Conservation (phyloP, 2,113 vertebrate species). For the Ictidomys tridecemlineatus region DNA sequence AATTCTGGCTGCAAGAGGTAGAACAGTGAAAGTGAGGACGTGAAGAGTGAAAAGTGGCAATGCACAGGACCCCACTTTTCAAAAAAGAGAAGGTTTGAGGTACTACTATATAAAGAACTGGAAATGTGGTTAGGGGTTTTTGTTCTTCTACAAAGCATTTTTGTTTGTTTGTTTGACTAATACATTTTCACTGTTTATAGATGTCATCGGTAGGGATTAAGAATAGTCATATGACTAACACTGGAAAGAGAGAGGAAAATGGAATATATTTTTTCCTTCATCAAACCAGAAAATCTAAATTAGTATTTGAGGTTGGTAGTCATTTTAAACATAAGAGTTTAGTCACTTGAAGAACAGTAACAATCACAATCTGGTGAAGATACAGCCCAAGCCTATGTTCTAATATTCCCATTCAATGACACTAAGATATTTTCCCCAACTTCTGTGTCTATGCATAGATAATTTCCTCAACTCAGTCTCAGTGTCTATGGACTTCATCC, state of each 20-base stretch:
- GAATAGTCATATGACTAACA: neutral
- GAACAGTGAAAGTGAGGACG: neutral
- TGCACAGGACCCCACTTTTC: neutral
- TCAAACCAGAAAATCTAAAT: constrained; percentile 29
- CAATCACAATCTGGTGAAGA: too few species aligned
- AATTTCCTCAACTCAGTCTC: too few species aligned
- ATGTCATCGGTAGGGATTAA: neutral
- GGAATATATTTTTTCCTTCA: neutral
- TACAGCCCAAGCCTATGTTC: too few species aligned
- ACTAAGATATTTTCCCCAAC: too few species aligned
- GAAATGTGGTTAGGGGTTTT: neutral
- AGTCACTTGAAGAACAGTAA: too few species aligned
- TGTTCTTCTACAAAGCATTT: neutral
- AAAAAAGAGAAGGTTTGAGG: neutral
- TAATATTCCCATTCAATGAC: too few species aligned
- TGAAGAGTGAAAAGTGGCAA: accelerated
- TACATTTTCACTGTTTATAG: neutral
- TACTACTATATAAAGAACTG: neutral
- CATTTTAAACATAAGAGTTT: neutral
- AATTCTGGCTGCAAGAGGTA: accelerated
- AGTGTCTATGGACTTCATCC: too few species aligned
- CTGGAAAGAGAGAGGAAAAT: neutral
- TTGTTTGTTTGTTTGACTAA: neutral
- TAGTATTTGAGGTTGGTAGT: neutral
- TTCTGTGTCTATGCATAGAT: too few species aligned